These are phyloP conservation scores for Strigamia crassipes DNA, from an alignment of 2,888 invertebrate species.

Conservation along the genomic window DNA sequence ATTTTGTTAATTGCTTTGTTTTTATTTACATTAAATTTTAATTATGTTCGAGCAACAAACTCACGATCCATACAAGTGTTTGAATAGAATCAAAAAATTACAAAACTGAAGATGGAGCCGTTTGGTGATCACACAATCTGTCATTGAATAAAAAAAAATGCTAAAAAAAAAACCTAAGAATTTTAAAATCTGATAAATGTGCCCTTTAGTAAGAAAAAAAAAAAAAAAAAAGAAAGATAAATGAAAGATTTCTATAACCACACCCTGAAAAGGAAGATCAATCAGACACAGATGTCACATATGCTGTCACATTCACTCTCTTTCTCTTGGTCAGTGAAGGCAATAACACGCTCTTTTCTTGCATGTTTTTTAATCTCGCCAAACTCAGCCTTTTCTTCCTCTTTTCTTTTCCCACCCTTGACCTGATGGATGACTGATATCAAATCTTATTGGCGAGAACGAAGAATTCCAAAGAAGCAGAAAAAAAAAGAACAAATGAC, in stretches of 20 bases:
- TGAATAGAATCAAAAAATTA: no score
- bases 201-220: background rate
- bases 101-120: background rate
- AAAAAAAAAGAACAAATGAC: slow-evolving; percentile 26
- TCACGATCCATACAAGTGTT: no score
- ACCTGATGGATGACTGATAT: slow-evolving; percentile 39
- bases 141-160: background rate
- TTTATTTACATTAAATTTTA: no score
- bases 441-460: slow-evolving; percentile 37
- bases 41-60: no score
- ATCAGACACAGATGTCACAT: slow-evolving; percentile 38
- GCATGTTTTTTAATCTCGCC: slow-evolving; percentile 40
- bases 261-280: slow-evolving; percentile 42
- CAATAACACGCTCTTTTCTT: slow-evolving; percentile 38
- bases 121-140: background rate
- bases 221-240: background rate
- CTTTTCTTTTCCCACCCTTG: slow-evolving; percentile 14
- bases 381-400: slow-evolving; percentile 8
- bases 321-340: slow-evolving; percentile 26
- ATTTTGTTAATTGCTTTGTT: no score
- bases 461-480: slow-evolving; percentile 35
- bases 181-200: slow-evolving; percentile 25
- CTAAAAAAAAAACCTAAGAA: background rate
- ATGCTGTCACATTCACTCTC: slow-evolving; percentile 32
- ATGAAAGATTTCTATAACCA: slow-evolving; percentile 42